phyloP scores from a whole-genome alignment of 1,140 invertebrate species.

The Xylocopa sonorina region DNA sequence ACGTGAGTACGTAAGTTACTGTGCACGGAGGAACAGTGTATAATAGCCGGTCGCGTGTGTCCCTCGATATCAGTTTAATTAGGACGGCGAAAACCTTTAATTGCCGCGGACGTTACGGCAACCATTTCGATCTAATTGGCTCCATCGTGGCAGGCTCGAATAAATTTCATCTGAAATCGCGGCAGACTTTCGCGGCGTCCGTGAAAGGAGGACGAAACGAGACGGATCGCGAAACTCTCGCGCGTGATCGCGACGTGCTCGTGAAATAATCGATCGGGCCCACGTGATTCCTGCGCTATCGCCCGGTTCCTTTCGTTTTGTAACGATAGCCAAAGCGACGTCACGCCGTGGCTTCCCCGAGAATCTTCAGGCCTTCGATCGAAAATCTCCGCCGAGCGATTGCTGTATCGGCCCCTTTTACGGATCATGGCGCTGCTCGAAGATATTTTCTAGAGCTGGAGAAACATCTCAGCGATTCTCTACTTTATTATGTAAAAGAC shows the following conservation, averaged over 20 bases:
- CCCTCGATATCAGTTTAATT: conserved; percentile 2
- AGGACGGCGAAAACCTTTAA: background rate
- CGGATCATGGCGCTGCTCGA: no score
- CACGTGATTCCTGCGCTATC: conserved; percentile 12
- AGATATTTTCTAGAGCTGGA: no score
- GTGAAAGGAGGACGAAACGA: conserved; percentile 24
- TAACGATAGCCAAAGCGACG: background rate
- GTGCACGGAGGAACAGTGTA: no score
- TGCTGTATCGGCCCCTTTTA: no score
- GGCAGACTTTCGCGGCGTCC: background rate
- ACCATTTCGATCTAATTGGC: conserved; percentile 32
- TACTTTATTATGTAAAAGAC: no score
- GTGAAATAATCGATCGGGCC: conserved; percentile 16
- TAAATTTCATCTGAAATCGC: conserved; percentile 15
- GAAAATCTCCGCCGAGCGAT: no score
- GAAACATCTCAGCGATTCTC: no score
- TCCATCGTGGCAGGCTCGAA: background rate
- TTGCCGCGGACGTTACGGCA: background rate
- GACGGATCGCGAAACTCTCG: background rate
- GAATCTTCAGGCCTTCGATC: no score
- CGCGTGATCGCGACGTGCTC: conserved; percentile 35
- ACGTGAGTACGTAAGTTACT: no score
- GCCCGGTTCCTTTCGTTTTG: conserved; percentile 13
- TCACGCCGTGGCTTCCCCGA: no score
- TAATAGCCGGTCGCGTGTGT: no score